These are phyloP conservation scores for Campylomormyrus numenius DNA, from an alignment of 2,113 vertebrate species.

Conservation along the genomic window DNA sequence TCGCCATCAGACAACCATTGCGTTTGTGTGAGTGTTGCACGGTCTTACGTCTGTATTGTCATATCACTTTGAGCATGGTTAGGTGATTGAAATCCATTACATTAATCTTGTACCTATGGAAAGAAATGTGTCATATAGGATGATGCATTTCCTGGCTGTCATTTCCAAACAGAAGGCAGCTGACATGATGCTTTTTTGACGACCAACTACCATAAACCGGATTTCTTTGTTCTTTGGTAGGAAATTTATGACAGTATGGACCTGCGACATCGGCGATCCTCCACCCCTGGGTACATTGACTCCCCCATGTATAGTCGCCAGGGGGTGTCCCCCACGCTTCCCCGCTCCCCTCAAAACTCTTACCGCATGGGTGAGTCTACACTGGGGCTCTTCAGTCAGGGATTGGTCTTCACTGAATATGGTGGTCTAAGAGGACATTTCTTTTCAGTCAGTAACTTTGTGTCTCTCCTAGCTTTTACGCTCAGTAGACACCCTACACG, in stretches of 20 bases:
- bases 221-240: slow-evolving; percentile 45
- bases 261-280: slow-evolving; percentile 74
- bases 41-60: background rate
- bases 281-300: slow-evolving; percentile 85
- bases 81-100: background rate
- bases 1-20: background rate
- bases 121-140: background rate
- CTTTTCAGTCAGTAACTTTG: background rate
- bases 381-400: background rate
- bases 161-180: background rate
- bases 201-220: background rate
- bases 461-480: background rate
- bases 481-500: background rate
- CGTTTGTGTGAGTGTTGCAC: background rate
- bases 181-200: background rate
- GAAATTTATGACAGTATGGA: slow-evolving; percentile 84
- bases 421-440: background rate
- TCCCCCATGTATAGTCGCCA: slow-evolving; percentile 81
- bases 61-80: background rate
- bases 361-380: slow-evolving; percentile 74
- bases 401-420: background rate
- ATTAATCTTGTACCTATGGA: background rate
- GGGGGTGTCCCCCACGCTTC: slow-evolving; percentile 75
- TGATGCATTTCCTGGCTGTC: background rate
- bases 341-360: slow-evolving; percentile 76